Conservation (phyloP, 2,888 invertebrate genomes). For the Holacanthella duospinosa region DNA sequence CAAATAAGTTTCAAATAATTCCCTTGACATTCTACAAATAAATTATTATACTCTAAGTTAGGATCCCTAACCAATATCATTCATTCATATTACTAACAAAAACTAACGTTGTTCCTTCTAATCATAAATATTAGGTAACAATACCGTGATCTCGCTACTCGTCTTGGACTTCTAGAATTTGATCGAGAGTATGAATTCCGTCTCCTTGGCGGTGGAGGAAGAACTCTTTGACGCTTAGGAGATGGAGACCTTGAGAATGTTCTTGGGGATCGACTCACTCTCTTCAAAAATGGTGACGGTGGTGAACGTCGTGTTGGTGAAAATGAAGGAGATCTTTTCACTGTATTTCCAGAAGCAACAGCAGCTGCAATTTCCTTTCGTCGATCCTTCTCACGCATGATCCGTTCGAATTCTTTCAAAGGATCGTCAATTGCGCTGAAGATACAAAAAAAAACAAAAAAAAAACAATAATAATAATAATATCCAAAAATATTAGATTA, state of each 20-base stretch:
- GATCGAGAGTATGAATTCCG: constrained; percentile 40
- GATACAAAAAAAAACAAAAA: too few relatives aligned
- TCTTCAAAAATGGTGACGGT: constrained; percentile 36
- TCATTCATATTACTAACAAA: too few relatives aligned
- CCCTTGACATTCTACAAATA: too few relatives aligned
- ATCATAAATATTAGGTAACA: background rate
- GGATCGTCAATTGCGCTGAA: constrained; percentile 71
- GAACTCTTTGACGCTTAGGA: constrained; percentile 32
- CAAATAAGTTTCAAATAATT: too few relatives aligned
- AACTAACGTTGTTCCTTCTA: too few relatives aligned
- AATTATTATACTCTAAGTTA: too few relatives aligned
- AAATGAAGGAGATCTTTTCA: constrained; percentile 42
- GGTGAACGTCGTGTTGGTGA: constrained; percentile 35
- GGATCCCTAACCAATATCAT: background rate
- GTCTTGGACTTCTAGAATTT: constrained; percentile 42
- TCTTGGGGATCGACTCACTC: constrained; percentile 36
- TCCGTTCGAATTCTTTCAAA: constrained; percentile 72
- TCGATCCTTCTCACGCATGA: constrained; percentile 74
- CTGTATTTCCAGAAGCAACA: constrained; percentile 38
- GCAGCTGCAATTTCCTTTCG: constrained; percentile 42
- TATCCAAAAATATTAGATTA: background rate
- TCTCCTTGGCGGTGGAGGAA: constrained; percentile 20
- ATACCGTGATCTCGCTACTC: constrained; percentile 22
- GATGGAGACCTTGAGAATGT: constrained; percentile 36
- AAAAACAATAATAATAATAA: too few relatives aligned